A percentile compares a stretch with the other conserved stretches of the same genome.
These are phyloP conservation scores for Cryptus viduatorius DNA, from an alignment of 2,888 invertebrate genomes.

Conservation along the genomic window DNA sequence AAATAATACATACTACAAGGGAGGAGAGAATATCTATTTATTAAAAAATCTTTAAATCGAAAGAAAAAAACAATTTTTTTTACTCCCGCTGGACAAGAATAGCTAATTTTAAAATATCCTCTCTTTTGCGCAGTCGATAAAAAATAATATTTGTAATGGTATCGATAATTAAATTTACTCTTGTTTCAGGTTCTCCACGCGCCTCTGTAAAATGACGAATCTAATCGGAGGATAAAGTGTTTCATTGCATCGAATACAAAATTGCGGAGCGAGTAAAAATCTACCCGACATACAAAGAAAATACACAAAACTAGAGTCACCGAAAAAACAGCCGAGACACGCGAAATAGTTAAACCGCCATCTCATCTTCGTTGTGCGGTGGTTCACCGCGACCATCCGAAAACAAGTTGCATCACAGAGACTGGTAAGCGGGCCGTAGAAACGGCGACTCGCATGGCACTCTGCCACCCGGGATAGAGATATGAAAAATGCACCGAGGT, in stretches of 20 bases:
- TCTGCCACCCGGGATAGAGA: slow-evolving; percentile 43
- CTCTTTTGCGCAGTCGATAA: no score
- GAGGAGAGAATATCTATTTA: no score
- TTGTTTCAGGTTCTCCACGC: slow-evolving; percentile 9
- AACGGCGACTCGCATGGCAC: slow-evolving; percentile 35
- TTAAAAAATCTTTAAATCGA: no score
- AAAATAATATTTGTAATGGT: not conserved
- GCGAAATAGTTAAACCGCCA: slow-evolving; percentile 39
- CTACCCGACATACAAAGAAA: not conserved
- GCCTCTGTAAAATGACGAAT: not conserved
- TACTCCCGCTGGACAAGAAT: no score
- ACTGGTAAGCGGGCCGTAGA: slow-evolving; percentile 24
- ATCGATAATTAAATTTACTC: not conserved
- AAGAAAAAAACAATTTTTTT: no score
- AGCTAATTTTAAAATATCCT: no score
- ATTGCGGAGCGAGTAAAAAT: not conserved
- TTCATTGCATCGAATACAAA: slow-evolving; percentile 1
- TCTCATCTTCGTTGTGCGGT: slow-evolving; percentile 24
- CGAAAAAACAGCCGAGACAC: slow-evolving; percentile 6
- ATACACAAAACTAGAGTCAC: not conserved
- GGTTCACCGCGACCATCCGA: slow-evolving; percentile 24
- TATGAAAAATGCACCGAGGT: slow-evolving; percentile 52
- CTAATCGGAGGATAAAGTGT: not conserved
- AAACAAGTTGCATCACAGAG: slow-evolving; percentile 36
- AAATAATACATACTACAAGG: no score